These are phyloP conservation scores for Gasterosteus nipponicus DNA, from an alignment of 2,113 vertebrate species.

Conservation along the genomic window DNA sequence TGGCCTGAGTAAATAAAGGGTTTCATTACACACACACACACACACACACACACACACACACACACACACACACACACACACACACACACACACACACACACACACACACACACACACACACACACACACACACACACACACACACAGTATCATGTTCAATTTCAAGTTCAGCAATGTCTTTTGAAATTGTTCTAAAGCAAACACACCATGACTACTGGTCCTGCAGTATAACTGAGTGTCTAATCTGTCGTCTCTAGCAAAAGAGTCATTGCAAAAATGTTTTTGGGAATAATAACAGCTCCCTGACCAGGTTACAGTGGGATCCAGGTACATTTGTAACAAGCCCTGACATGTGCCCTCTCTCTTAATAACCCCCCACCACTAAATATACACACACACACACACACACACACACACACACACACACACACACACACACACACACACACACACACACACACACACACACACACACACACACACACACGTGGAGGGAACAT, in stretches of 20 bases:
- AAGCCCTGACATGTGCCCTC: conserved; percentile 37
- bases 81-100: conserved; percentile 4
- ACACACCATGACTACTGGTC: not conserved
- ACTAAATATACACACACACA: not conserved
- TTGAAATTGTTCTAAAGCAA: not conserved
- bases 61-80: not conserved
- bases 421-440: conserved; percentile 1
- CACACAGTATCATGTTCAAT: not conserved
- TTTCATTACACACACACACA: not conserved
- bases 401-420: conserved; percentile 5
- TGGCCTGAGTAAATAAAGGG: conserved; percentile 14
- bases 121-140: not conserved
- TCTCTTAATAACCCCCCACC: not conserved
- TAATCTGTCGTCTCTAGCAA: conserved; percentile 28
- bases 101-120: not conserved
- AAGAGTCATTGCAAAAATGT: not conserved
- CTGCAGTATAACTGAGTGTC: not conserved
- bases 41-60: not conserved
- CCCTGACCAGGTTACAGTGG: conserved; percentile 3
- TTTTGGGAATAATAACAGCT: not conserved
- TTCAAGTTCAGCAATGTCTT: not conserved
- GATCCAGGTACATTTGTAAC: conserved; percentile 39
- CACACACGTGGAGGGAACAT: not conserved
- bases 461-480: too few species aligned
- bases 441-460: too few species aligned